A percentile compares a stretch with the other conserved stretches of the same genome.
Conservation (phyloP, 2,888 invertebrate genomes). For the Oxystoma pomonae region DNA sequence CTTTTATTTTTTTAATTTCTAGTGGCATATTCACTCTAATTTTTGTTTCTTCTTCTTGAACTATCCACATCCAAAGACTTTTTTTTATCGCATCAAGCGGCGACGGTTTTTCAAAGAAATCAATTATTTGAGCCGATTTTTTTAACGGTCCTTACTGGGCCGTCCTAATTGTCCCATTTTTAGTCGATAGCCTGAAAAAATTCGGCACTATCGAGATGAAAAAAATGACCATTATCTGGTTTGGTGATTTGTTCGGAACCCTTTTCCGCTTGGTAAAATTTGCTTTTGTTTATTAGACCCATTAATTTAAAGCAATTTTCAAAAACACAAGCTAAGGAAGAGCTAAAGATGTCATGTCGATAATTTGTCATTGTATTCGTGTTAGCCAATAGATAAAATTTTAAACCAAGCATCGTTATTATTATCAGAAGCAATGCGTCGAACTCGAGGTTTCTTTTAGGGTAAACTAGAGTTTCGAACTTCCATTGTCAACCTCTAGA, state of each 20-base stretch:
- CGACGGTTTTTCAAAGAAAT: conserved; percentile 26
- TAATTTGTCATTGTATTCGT: too few relatives aligned
- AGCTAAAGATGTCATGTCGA: background rate
- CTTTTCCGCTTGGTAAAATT: background rate
- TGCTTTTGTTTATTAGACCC: background rate
- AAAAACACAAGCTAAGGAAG: background rate
- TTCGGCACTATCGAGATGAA: background rate
- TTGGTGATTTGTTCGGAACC: background rate
- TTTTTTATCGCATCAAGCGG: conserved; percentile 12
- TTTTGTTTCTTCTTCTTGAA: too few relatives aligned
- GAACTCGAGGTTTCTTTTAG: too few relatives aligned
- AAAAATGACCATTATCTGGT: background rate
- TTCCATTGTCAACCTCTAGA: too few relatives aligned
- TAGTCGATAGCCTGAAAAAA: background rate
- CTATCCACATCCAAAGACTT: too few relatives aligned
- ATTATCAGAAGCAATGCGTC: too few relatives aligned
- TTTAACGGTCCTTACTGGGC: conserved; percentile 12
- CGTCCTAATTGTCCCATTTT: background rate
- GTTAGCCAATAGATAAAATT: too few relatives aligned
- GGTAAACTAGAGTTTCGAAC: too few relatives aligned
- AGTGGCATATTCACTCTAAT: too few relatives aligned
- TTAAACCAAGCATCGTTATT: too few relatives aligned
- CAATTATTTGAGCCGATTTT: conserved; percentile 31
- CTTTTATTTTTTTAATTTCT: too few relatives aligned
- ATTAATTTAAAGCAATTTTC: background rate